Conservation (phyloP, 2,113 vertebrate species). For the Entelurus aequoreus region DNA sequence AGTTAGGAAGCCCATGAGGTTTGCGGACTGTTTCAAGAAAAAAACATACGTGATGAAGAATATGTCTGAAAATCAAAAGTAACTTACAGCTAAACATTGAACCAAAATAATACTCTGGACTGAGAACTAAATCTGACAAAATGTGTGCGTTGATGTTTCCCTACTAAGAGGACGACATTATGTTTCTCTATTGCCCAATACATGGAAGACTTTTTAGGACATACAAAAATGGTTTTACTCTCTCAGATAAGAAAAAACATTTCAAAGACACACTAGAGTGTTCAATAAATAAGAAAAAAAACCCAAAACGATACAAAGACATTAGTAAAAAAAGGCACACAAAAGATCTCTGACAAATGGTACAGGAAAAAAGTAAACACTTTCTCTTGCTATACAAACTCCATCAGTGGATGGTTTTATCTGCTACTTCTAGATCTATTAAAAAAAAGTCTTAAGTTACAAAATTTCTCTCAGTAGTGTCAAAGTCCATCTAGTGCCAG, state of each 20-base stretch:
- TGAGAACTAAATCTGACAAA: conserved; percentile 32
- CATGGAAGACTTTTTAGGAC: conserved; percentile 88
- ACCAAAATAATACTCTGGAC: conserved; percentile 38
- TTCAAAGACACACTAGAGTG: conserved; percentile 77
- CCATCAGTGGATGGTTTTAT: conserved; percentile 78
- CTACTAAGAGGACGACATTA: conserved; percentile 50
- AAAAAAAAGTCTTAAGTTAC: conserved; percentile 75
- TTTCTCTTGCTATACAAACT: conserved; percentile 80
- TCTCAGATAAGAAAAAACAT: conserved; percentile 64
- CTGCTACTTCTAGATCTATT: conserved; percentile 72
- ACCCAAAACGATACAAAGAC: conserved; percentile 88
- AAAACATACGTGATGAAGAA: neutral
- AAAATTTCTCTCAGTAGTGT: conserved; percentile 86
- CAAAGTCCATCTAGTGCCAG: conserved; percentile 67
- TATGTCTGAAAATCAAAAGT: too few relatives aligned
- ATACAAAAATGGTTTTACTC: conserved; percentile 76
- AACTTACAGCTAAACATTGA: neutral
- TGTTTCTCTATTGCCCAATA: conserved; percentile 87
- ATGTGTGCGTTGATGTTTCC: conserved; percentile 47
- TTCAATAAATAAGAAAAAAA: conserved; percentile 78
- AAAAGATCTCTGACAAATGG: conserved; percentile 91
- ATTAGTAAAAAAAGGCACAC: conserved; percentile 99
- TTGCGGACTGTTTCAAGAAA: conserved; percentile 30
- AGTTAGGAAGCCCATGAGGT: conserved; percentile 21
- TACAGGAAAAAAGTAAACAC: conserved; percentile 84